Evolutionary conservation across 2,797 vertebrate species (phyloP).

Genomic region (Hoplostethus atlanticus): DNA sequence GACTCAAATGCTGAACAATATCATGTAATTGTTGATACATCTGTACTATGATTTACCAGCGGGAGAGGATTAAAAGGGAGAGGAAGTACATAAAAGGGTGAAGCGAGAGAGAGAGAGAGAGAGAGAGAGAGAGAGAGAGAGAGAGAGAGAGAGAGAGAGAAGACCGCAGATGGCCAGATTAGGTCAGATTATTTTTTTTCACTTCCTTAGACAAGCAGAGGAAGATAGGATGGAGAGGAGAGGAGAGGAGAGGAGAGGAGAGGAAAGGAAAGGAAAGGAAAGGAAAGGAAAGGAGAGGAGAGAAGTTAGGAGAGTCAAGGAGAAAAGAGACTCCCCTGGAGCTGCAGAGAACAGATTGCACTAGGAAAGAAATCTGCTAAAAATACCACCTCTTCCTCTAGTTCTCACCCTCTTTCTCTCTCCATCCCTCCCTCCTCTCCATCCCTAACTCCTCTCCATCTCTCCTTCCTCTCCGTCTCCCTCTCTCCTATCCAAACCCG

Average conservation of each 20-base stretch:
- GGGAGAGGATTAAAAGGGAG: neutral
- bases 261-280: constrained; percentile 15
- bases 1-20: too few species aligned
- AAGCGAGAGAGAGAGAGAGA: neutral
- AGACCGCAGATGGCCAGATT: constrained; percentile 69
- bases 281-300: constrained; percentile 13
- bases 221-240: constrained; percentile 22
- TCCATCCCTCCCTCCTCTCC: constrained; percentile 37
- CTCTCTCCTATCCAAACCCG: too few species aligned
- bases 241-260: constrained; percentile 1
- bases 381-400: constrained; percentile 80
- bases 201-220: constrained; percentile 58
- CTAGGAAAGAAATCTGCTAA: constrained; percentile 71
- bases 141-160: neutral
- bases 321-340: constrained; percentile 45
- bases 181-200: constrained; percentile 68
- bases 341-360: constrained; percentile 76
- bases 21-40: too few species aligned
- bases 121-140: neutral
- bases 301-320: neutral
- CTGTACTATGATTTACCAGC: too few species aligned
- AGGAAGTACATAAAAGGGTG: constrained; percentile 7
- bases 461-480: constrained; percentile 8
- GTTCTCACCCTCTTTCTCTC: constrained; percentile 71
- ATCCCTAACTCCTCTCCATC: constrained; percentile 13